Conservation (phyloP, 1,140 invertebrate species). For the Pomacea maculata region DNA sequence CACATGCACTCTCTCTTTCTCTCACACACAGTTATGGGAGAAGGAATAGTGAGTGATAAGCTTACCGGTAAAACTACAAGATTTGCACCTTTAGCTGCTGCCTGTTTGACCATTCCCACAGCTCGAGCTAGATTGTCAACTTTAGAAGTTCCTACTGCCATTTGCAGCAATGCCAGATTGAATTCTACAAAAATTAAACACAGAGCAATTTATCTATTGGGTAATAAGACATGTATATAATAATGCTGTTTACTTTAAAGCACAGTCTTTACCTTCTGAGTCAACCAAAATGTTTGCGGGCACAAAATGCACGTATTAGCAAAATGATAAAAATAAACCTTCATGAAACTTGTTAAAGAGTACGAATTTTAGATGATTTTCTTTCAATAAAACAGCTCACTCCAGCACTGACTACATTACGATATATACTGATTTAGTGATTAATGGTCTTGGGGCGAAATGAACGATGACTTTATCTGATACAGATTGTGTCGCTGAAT, state of each 20-base stretch:
- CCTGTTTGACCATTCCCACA: conserved; percentile 76
- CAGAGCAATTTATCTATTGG: neutral
- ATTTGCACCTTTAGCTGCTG: conserved; percentile 78
- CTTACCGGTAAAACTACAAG: conserved; percentile 79
- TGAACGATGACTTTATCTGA: too few relatives aligned
- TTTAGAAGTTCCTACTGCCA: conserved; percentile 80
- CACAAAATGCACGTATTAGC: too few relatives aligned
- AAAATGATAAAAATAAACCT: neutral
- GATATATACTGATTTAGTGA: too few relatives aligned
- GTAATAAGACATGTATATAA: neutral
- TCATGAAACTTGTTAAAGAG: too few relatives aligned
- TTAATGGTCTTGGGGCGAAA: too few relatives aligned
- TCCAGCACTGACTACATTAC: too few relatives aligned
- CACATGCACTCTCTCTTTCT: neutral
- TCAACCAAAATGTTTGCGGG: too few relatives aligned
- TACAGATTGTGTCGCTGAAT: too few relatives aligned
- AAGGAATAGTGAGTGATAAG: conserved; percentile 4
- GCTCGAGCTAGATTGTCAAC: conserved; percentile 79
- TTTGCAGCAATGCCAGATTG: conserved; percentile 80
- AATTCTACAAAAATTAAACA: conserved; percentile 41
- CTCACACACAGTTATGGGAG: neutral
- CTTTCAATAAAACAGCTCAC: too few relatives aligned
- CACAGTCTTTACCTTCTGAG: too few relatives aligned
- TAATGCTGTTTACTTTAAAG: neutral
- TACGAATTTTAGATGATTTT: too few relatives aligned